Base-by-base conservation (phyloP, 2,888 invertebrate genomes). In the Dastarcus helophoroides region DNA sequence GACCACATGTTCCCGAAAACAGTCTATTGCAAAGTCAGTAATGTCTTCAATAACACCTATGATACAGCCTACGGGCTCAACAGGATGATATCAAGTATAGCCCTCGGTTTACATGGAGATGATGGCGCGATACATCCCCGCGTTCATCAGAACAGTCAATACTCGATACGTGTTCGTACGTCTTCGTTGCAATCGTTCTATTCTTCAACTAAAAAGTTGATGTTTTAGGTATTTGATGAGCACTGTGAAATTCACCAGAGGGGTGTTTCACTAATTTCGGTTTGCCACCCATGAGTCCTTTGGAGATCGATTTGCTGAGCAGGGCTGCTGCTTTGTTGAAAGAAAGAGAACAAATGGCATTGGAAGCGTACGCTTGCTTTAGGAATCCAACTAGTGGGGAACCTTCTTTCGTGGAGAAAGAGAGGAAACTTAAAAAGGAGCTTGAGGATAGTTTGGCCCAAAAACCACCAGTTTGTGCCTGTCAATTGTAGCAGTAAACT, bases 201-300 rank as follows among this genome's bases (percentile, higher is more conserved):
- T n/a, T n/a, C n/a, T n/a, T n/a, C n/a, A n/a, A n/a, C n/a, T n/a
- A n/a, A n/a, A 32, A 10, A 13, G 26, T 19, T n/a, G n/a, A n/a
- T 27, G 15, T 29, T 44, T 24, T 36, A 59, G 58, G 32, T 51
- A 60, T 42, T 36, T 60, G 27, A 54, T 58, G 8, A 48, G 48
- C 4, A 54, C 55, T 2, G 62, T 72, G 36, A 63, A 64, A 37
- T 60, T 72, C 36, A 59, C 62, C 14, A 55, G 59, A 19, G 71
- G 71, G 7, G 62, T 71, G 26, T 41, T 47, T 4, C 64, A 58
- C 38, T n/a, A 63, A 65, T 44, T 52, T 62, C 25, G 69, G 69
- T 1, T 42, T 72, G 9, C 68, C 69, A 3, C 68, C 3, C 45
- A 56, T 72, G 54, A 60, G 60, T 4, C 57, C 57, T 2, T 19